Base-by-base conservation (phyloP, 2,113 vertebrate genomes). In the Pheucticus melanocephalus region DNA sequence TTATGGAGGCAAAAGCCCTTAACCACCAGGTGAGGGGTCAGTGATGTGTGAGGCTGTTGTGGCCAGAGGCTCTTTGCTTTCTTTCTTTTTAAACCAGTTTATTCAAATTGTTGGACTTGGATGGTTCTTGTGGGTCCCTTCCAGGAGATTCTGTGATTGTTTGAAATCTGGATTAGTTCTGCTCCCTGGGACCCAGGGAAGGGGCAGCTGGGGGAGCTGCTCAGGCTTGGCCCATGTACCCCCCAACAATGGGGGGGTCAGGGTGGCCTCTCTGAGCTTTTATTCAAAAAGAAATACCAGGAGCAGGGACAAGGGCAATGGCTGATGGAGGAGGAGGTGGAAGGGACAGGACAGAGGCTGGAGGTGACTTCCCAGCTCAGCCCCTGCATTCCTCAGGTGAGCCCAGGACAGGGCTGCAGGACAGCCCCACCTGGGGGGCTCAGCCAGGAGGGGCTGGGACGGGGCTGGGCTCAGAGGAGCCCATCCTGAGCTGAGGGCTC, bases 11-110 rank as follows among this genome's bases (percentile, higher is more conserved):
- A 5, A 45, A 81, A 88, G n/a, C 47, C 44, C 37, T 48, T 10
- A 25, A 20, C 21, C 22, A 11, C 0, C 0, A n/a, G 40, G 28
- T 0, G 0, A 65, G 24, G n/a, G 20, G 31, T 57, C 56, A 6
- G 48, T 19, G 50, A 10, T 50, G 53, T 37, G 42, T 23, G 59
- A 64, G 57, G 75, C 48, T 66, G 17, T 9, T n/a, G 47, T 31
- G 56, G 21, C 50, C 47, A 33, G 39, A 57, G 23, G 24, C 23
- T 40, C 27, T 87, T 70, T 27, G 30, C 39, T 64, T 68, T 33
- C 17, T 42, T 50, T 35, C n/a, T 54, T 78, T 85, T 27, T 9
- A 59, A 33, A 54, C 61, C 4, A 4, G 2, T 82, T 87, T 42
- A 11, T 92, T 91, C 66, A 14, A 17, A 22, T 20, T 63, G 31